Base-by-base conservation (phyloP, 2,797 vertebrate genomes). In the Notolepis coatsorum region DNA sequence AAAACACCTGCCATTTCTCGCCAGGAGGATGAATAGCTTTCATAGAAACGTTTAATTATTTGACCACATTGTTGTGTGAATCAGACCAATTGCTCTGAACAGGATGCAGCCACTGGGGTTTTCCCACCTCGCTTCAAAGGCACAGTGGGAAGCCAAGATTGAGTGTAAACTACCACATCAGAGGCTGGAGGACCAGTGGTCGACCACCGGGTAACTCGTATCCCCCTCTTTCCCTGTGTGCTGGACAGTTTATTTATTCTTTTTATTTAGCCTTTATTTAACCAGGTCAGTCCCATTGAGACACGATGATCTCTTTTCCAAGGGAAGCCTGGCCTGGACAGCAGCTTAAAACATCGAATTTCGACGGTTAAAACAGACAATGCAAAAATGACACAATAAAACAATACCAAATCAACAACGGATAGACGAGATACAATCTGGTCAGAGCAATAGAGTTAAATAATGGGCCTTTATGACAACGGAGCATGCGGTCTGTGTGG, bases 141-240 rank as follows among this genome's bases (percentile, higher is more conserved):
- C 13, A 48, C 15, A 39, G 37, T 10, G 41, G 15, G 33, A 51
- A 13, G 17, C 57, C n/a, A 59, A 23, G 31, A 28, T 64, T 53
- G 51, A 35, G 59, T 39, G 5, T 21, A 72, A 68, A 75, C 42
- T 45, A 53, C 30, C 38, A 45, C 68, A 81, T 85, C 45, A 75
- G 52, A 71, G 39, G 30, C 20, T 21, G 74, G 73, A 66, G 37
- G 58, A 52, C 38, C 41, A 54, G 67, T 71, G 77, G 77, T 63
- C 74, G 47, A 55, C 56, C 20, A 53, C 28, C 54, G 37, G 42
- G 71, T 70, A 24, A 47, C 7, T 25, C 31, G 56, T 62, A 12
- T 9, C 17, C n/a, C 48, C 21, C 28, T 30, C n/a, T 7, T 7
- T 7, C 27, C 15, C 27, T 7, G 15, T 3, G 12, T 50, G 17